A percentile compares a stretch with the other conserved stretches of the same genome.
These are phyloP conservation scores for Lithosia quadra DNA, from an alignment of 2,888 invertebrate species.

Conservation along the genomic window DNA sequence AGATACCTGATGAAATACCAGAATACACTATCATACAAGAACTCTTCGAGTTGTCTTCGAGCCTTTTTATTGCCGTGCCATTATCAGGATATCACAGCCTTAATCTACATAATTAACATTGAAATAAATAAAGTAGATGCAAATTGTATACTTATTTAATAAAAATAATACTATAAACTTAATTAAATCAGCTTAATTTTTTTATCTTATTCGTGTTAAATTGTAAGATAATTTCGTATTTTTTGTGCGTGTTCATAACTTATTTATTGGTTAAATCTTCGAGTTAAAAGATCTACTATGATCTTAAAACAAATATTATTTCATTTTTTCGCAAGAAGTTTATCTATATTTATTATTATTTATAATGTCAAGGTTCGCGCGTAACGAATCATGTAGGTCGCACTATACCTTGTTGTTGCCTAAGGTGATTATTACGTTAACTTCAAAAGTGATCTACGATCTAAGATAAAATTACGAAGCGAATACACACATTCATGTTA, in stretches of 20 bases:
- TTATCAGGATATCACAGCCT: not conserved
- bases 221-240: slow-evolving; percentile 4
- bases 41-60: not conserved
- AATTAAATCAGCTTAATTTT: not conserved
- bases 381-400: slow-evolving; percentile 13
- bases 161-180: slow-evolving; percentile 2
- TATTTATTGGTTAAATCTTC: not conserved
- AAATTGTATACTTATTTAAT: not conserved
- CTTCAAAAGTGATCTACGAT: slow-evolving; percentile 17
- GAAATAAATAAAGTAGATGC: slow-evolving; percentile 4
- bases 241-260: not conserved
- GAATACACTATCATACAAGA: not conserved
- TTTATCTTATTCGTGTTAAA: not conserved
- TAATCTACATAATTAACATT: not conserved
- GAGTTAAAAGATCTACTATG: slow-evolving; percentile 1
- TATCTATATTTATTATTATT: slow-evolving; percentile 9
- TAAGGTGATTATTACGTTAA: slow-evolving; percentile 1
- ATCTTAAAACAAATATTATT: slow-evolving; percentile 12
- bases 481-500: slow-evolving; percentile 11
- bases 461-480: slow-evolving; percentile 11
- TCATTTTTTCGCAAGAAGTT: slow-evolving; percentile 14
- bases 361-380: slow-evolving; percentile 26
- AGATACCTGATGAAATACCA: not conserved
- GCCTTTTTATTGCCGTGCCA: not conserved
- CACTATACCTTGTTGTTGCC: slow-evolving; percentile 7